These are phyloP conservation scores for Cebuella pygmaea DNA, from an alignment of 2,797 vertebrate genomes.

Conservation along the genomic window DNA sequence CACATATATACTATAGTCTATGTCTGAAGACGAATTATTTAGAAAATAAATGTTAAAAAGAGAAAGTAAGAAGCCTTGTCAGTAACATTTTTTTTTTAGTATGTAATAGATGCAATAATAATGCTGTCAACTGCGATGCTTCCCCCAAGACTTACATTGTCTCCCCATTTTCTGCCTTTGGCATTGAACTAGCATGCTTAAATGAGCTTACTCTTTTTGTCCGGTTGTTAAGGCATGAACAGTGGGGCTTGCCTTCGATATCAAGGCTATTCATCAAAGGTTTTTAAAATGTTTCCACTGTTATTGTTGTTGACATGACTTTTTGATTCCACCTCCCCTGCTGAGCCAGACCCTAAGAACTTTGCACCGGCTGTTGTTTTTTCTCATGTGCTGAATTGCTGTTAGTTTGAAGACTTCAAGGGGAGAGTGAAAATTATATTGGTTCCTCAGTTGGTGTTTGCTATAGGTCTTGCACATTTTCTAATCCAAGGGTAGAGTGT, in stretches of 20 bases:
- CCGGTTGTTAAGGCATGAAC: slow-evolving; percentile 42
- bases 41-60: neutral
- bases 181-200: slow-evolving; percentile 32
- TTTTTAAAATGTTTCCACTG: slow-evolving; percentile 85
- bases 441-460: slow-evolving; percentile 66
- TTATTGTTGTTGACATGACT: slow-evolving; percentile 82
- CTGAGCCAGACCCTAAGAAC: slow-evolving; percentile 77
- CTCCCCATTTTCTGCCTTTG: neutral
- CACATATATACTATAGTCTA: neutral
- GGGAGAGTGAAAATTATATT: slow-evolving; percentile 39
- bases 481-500: slow-evolving; percentile 72
- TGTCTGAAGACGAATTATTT: neutral
- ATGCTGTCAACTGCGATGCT: neutral
- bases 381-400: slow-evolving; percentile 60
- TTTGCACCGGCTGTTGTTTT: slow-evolving; percentile 65
- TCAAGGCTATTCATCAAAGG: slow-evolving; percentile 83
- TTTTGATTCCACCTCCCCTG: slow-evolving; percentile 78
- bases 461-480: slow-evolving; percentile 84
- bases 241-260: slow-evolving; percentile 75
- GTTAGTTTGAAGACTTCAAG: slow-evolving; percentile 39
- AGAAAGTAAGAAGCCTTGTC: neutral
- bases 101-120: neutral
- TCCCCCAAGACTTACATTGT: neutral
- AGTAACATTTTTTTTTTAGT: neutral
- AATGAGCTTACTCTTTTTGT: slow-evolving; percentile 54